A percentile compares a stretch with the other conserved stretches of the same genome.
phyloP scores from a whole-genome alignment of 1,140 invertebrate genomes.

The Nasonia giraulti region DNA sequence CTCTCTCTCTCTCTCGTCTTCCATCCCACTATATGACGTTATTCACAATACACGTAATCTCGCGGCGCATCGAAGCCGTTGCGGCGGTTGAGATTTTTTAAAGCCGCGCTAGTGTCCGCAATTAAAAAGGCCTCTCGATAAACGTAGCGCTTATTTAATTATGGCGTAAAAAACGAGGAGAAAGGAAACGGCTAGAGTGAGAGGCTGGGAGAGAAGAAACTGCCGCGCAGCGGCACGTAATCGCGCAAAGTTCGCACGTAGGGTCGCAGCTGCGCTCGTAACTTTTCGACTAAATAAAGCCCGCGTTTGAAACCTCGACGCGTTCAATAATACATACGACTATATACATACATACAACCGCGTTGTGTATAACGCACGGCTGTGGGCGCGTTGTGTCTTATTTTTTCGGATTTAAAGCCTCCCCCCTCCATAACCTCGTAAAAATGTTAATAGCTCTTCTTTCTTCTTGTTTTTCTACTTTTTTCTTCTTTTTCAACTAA shows the following conservation, averaged over 20 bases:
- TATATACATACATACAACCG: background rate
- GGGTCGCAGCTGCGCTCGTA: constrained; percentile 49
- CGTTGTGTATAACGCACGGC: background rate
- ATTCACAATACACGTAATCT: background rate
- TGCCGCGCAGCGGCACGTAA: constrained; percentile 42
- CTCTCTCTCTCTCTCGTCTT: background rate
- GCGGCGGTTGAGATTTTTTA: too few relatives aligned
- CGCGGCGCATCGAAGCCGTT: too few relatives aligned
- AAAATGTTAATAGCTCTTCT: constrained; percentile 67
- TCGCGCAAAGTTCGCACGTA: constrained; percentile 38
- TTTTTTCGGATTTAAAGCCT: background rate
- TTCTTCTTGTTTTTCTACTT: too few relatives aligned
- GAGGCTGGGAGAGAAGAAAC: background rate
- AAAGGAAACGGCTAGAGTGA: too few relatives aligned
- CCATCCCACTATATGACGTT: background rate
- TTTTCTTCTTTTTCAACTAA: too few relatives aligned
- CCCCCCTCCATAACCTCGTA: constrained; percentile 63
- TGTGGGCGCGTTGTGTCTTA: background rate
- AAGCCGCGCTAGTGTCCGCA: too few relatives aligned
- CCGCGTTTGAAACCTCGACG: constrained; percentile 59
- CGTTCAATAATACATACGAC: constrained; percentile 19
- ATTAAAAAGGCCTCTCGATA: too few relatives aligned
- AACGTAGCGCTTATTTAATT: background rate
- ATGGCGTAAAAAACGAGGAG: background rate
- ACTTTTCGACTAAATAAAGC: constrained; percentile 66